Conservation (phyloP, 2,888 invertebrate genomes). For the Ectobius pallidus region DNA sequence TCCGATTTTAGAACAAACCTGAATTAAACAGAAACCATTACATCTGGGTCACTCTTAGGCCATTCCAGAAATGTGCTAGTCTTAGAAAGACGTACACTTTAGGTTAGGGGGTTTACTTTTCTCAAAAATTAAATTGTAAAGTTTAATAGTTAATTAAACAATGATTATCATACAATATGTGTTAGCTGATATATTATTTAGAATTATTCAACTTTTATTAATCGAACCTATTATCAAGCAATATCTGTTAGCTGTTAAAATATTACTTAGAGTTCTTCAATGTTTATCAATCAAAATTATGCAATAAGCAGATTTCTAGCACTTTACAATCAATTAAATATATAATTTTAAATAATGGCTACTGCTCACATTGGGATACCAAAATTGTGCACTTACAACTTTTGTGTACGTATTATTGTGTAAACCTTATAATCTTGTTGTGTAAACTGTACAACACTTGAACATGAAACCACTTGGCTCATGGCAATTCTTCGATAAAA, state of each 20-base stretch:
- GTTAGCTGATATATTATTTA: slow-evolving; percentile 3
- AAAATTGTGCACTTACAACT: neutral
- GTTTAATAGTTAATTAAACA: neutral
- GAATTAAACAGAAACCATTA: no score
- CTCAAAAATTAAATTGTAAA: slow-evolving; percentile 4
- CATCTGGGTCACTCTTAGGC: no score
- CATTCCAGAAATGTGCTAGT: no score
- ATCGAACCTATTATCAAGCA: no score
- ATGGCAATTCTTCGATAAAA: no score
- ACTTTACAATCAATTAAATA: neutral
- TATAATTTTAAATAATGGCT: neutral
- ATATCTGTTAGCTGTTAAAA: no score
- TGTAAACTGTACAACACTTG: neutral
- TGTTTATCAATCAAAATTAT: neutral
- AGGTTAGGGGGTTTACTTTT: no score
- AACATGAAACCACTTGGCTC: no score
- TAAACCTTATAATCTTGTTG: neutral
- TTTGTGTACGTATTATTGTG: neutral
- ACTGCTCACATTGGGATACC: neutral
- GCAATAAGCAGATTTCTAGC: neutral
- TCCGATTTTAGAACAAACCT: no score
- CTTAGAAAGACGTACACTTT: no score
- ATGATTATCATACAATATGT: slow-evolving; percentile 5
- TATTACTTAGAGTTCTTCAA: no score
- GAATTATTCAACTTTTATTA: neutral